These are phyloP conservation scores for Bradypodion pumilum DNA, from an alignment of 2,797 vertebrate genomes.

Conservation along the genomic window DNA sequence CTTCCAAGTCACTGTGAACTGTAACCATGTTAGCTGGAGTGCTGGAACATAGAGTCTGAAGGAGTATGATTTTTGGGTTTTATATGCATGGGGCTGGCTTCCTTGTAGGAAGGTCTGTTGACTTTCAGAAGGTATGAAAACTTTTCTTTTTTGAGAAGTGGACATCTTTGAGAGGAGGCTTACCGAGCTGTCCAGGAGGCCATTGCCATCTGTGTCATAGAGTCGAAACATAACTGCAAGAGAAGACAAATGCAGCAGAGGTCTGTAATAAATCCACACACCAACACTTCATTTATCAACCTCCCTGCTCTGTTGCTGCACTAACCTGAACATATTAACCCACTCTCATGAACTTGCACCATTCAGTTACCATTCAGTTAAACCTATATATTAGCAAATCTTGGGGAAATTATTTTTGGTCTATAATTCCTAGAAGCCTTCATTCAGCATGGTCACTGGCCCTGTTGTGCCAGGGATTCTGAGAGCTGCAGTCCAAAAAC, in stretches of 20 bases:
- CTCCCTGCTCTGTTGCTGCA: background rate
- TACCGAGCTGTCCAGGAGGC: slow-evolving; percentile 92
- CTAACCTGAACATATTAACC: background rate
- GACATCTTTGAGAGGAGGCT: slow-evolving; percentile 61
- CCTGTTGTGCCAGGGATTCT: too few relatives aligned
- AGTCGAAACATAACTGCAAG: slow-evolving; percentile 93
- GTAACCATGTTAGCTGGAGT: background rate
- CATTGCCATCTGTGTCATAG: slow-evolving; percentile 92
- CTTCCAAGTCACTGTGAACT: background rate
- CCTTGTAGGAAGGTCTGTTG: background rate
- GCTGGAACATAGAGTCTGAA: background rate
- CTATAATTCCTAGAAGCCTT: background rate
- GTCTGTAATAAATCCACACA: slow-evolving; percentile 14
- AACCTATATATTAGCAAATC: too few relatives aligned
- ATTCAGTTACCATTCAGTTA: background rate
- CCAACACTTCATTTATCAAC: too few relatives aligned
- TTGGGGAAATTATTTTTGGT: too few relatives aligned
- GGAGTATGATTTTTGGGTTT: background rate
- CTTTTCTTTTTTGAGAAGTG: background rate
- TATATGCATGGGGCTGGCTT: too few relatives aligned
- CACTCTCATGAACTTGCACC: background rate
- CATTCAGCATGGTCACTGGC: background rate
- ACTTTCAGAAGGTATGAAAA: background rate
- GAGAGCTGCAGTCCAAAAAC: too few relatives aligned
- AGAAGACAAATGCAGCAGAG: slow-evolving; percentile 12